Conservation (phyloP, 2,888 invertebrate genomes). For the Ophion ellenae region DNA sequence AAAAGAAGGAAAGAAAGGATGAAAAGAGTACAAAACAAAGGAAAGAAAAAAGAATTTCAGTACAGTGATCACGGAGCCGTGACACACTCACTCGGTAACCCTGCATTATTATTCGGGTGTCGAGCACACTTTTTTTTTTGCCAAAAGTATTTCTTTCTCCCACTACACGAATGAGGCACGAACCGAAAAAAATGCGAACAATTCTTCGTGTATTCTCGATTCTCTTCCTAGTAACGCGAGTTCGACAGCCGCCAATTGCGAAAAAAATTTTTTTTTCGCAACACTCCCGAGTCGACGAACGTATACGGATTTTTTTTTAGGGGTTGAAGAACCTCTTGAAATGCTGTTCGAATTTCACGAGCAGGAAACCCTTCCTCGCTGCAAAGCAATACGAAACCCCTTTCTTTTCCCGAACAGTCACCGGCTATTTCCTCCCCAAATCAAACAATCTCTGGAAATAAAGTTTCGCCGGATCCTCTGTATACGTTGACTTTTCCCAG, state of each 20-base stretch:
- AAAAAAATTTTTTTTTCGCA: constrained; percentile 65
- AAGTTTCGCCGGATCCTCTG: constrained; percentile 74
- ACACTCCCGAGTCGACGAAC: constrained; percentile 61
- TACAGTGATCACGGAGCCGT: constrained; percentile 67
- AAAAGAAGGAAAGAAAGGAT: constrained; percentile 38
- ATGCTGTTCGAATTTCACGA: constrained; percentile 74
- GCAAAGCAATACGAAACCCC: constrained; percentile 26
- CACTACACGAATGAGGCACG: constrained; percentile 55
- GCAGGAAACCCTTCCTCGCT: constrained; percentile 64
- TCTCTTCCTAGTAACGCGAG: constrained; percentile 56
- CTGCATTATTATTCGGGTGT: constrained; percentile 51
- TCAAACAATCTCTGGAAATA: constrained; percentile 83
- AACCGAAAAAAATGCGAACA: constrained; percentile 63
- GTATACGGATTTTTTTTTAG: constrained; percentile 26
- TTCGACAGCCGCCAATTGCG: constrained; percentile 46
- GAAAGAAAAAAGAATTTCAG: constrained; percentile 58
- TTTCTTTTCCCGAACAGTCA: constrained; percentile 69
- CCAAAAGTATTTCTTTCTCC: constrained; percentile 24
- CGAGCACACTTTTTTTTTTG: constrained; percentile 35
- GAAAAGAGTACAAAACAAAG: constrained; percentile 7
- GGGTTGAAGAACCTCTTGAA: constrained; percentile 81
- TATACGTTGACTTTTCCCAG: constrained; percentile 36
- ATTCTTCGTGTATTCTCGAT: constrained; percentile 48
- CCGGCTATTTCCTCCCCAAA: constrained; percentile 81
- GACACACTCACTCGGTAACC: constrained; percentile 63